Conservation (phyloP, 2,888 invertebrate genomes). For the Andricus curvator region DNA sequence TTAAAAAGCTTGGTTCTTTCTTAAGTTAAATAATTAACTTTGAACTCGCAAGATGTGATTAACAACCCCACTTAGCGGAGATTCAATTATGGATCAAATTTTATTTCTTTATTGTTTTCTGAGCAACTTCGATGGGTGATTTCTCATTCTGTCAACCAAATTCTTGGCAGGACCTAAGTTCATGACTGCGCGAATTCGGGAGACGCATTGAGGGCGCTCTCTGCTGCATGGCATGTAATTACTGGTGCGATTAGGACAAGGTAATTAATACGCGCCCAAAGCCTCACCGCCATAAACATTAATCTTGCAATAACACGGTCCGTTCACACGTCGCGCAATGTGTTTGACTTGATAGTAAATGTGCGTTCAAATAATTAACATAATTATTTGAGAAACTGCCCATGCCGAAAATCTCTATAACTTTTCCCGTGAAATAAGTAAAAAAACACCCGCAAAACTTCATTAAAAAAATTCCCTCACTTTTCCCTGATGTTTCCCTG, state of each 20-base stretch:
- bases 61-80: neutral
- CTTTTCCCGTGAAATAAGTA: no score
- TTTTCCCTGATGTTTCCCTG: no score
- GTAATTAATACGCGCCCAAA: conserved; percentile 25
- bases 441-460: no score
- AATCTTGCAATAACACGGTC: conserved; percentile 21
- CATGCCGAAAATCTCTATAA: neutral
- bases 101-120: neutral
- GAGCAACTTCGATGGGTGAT: neutral
- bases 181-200: conserved; percentile 27
- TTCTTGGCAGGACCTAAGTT: conserved; percentile 15
- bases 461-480: no score
- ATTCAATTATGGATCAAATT: neutral
- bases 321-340: conserved; percentile 1
- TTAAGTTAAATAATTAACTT: neutral
- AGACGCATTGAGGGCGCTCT: conserved; percentile 12
- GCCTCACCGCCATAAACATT: conserved; percentile 7
- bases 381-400: neutral
- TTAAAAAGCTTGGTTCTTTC: neutral
- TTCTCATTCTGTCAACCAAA: conserved; percentile 14
- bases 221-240: conserved; percentile 13
- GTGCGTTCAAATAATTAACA: neutral
- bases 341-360: neutral
- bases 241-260: conserved; percentile 31
- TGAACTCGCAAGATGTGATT: neutral